Base-by-base conservation (phyloP, 2,797 vertebrate genomes). In the Aythya fuligula region DNA sequence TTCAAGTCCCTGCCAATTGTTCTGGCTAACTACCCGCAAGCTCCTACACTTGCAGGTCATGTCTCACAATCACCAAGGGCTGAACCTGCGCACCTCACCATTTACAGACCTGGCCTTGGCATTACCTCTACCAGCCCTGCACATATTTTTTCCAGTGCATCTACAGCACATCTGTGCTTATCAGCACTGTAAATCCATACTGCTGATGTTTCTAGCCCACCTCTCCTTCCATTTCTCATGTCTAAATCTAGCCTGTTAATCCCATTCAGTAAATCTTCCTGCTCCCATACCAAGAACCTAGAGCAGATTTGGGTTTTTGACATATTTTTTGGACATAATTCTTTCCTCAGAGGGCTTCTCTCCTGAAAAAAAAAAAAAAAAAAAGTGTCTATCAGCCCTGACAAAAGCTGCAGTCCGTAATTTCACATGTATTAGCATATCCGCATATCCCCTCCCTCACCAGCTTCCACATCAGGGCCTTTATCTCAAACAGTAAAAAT, bases 1-100 rank as follows among this genome's bases (percentile, higher is more conserved):
- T 77, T 71, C 27, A 86, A 64, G 60, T 16, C 13, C 36, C 30
- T 28, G 15, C n/a, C 38, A 56, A 43, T 9, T 38, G 32, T 43
- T 43, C 45, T 21, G 11, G 41, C 11, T n/a, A 45, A 58, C 22
- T 28, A 49, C 65, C 6, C 8, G 21, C 36, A 87, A 41, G 8
- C 21, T 57, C 43, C 34, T 8, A 2, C 3, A 3, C 2, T 57
- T 57, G 30, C 36, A 64, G 27, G 8, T 74, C 4, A 0, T 36
- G 6, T 56, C 47, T 82, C 1, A 0, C 38, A 38, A 60, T 21
- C 21, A 77, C 11, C 10, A 54, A 18, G 41, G 34, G 22, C 45
- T 76, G 43, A 89, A 27, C 13, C 64, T 85, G 39, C 73, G 32
- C 22, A 76, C 34, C 41, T 62, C 38, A 25, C 45, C 53, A 21